Evolutionary conservation across 1,140 invertebrate genomes (phyloP).

Genomic region (Leptoteleia sp.): DNA sequence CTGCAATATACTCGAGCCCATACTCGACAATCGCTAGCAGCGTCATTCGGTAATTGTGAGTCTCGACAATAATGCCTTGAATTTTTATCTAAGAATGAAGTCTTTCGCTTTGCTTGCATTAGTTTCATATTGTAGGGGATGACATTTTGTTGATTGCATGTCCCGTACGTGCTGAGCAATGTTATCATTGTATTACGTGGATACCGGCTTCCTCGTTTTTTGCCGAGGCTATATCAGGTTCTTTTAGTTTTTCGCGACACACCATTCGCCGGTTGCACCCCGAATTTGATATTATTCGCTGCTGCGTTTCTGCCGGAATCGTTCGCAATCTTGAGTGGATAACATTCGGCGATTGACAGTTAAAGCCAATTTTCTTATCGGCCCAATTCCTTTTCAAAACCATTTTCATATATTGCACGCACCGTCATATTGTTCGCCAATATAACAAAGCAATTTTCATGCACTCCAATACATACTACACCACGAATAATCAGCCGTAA

Average conservation of each 20-base stretch:
- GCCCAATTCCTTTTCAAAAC: conserved; percentile 40
- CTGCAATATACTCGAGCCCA: no score
- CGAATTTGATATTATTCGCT: conserved; percentile 58
- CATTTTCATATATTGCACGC: conserved; percentile 51
- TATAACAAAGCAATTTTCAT: conserved; percentile 51
- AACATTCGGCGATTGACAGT: conserved; percentile 53
- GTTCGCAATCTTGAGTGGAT: conserved; percentile 65
- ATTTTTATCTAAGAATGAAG: conserved; percentile 46
- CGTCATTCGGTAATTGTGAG: conserved; percentile 23
- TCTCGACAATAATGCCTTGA: conserved; percentile 26
- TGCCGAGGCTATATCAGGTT: conserved; percentile 17
- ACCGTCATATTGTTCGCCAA: conserved; percentile 20
- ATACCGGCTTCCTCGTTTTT: conserved; percentile 14
- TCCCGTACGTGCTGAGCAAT: conserved; percentile 62
- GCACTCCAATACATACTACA: conserved; percentile 25
- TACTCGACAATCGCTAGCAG: no score
- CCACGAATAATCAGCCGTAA: conserved; percentile 49
- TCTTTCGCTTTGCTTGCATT: conserved; percentile 32
- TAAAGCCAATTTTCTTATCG: conserved; percentile 57
- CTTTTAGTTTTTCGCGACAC: conserved; percentile 39
- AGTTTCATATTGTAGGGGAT: conserved; percentile 43
- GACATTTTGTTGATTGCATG: conserved; percentile 67
- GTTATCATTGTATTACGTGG: conserved; percentile 63
- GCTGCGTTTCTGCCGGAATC: conserved; percentile 38
- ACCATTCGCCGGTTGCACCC: not conserved